Evolutionary conservation across 2,888 invertebrate genomes (phyloP), one percentile per base, ranked within the genome.

Genomic region (Biston stratarius): DNA sequence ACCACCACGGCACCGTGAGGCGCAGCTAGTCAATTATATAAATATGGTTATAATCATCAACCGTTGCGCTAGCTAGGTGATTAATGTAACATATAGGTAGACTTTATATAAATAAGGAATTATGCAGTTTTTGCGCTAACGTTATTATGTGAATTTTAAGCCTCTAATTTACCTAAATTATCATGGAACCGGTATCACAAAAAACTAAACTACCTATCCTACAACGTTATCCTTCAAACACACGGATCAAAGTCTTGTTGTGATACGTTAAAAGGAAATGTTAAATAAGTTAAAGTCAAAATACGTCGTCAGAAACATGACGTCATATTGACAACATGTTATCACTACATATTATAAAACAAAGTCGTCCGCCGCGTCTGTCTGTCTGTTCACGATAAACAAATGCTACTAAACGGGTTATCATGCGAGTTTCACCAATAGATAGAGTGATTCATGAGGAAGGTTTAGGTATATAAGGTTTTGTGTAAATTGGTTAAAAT

Each of bases 41-140:
- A n/a, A n/a, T n/a, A n/a, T n/a, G n/a, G n/a, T n/a, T 24, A 24
- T 3, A 24, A 24, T 24, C 24, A 2, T 1, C 24, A 24, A 24
- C 24, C 24, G 24, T 24, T 3, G 24, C 24, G 24, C 1, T 24
- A 24, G 24, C 24, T 24, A 24, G 3, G 24, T 24, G 24, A 24
- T 24, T 24, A 1, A 24, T 24, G 24, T 3, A 24, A 24, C 15
- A 8, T 47, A 44, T 11, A 9, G 42, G 5, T 6, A 5, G 1
- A 6, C 44, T 45, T 12, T 10, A 48, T 51, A 40, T 15, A 53
- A 11, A 38, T 42, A 3, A 55, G 7, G 12, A 11, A 24, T 55
- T 24, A 55, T 55, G 55, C 42, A 55, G 12, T 55, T 55, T 52
- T 55, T 55, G 24, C 9, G 0, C n/a, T n/a, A 24, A 44, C 33